phyloP scores from a whole-genome alignment of 1,140 invertebrate genomes.

The Pseudomyrmex flavicornis region DNA sequence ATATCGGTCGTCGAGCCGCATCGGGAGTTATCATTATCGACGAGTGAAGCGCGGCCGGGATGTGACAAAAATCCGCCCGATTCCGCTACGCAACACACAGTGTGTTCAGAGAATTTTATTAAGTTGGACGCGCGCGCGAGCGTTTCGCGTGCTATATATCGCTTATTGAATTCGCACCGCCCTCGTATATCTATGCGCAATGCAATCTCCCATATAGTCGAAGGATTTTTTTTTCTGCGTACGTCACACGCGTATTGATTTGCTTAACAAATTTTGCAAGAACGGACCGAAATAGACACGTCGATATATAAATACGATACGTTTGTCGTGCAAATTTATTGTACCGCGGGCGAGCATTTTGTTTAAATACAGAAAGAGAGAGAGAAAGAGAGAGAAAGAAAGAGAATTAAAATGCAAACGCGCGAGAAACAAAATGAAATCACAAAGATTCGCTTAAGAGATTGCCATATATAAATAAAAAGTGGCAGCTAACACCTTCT shows the following conservation, averaged over 20 bases:
- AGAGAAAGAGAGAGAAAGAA: too few relatives aligned
- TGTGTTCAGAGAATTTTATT: conserved; percentile 45
- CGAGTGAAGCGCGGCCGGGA: conserved; percentile 1
- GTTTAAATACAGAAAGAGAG: too few relatives aligned
- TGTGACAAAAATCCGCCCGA: conserved; percentile 33
- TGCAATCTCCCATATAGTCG: not conserved
- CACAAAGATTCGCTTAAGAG: not conserved
- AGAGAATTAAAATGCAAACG: not conserved
- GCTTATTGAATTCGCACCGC: not conserved
- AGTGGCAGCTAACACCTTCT: conserved; percentile 18
- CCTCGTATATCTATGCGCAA: conserved; percentile 17
- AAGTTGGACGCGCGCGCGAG: too few relatives aligned
- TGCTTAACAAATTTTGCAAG: conserved; percentile 11
- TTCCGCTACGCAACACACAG: not conserved
- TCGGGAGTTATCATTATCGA: conserved; percentile 53
- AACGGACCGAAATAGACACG: conserved; percentile 19
- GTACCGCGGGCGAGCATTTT: too few relatives aligned
- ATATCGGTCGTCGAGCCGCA: conserved; percentile 31
- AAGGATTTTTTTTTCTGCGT: conserved; percentile 6
- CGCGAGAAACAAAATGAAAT: too few relatives aligned
- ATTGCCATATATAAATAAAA: conserved; percentile 24
- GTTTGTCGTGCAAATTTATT: too few relatives aligned
- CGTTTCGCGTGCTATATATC: conserved; percentile 7
- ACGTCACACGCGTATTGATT: conserved; percentile 31
- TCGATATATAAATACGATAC: not conserved